These are phyloP conservation scores for Netelia virgata DNA, from an alignment of 2,888 invertebrate genomes.

Conservation along the genomic window DNA sequence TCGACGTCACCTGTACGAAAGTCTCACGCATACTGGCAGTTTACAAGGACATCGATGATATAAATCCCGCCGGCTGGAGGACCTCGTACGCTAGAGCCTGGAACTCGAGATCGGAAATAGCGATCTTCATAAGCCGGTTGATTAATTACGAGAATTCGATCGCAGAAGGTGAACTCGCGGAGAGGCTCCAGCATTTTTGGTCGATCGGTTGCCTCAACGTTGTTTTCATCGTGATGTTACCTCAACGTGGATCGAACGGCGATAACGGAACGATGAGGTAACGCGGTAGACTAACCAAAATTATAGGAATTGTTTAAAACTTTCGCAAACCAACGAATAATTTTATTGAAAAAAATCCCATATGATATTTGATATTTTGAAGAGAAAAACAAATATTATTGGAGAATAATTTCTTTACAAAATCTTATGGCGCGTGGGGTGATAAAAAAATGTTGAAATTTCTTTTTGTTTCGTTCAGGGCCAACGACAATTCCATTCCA, in stretches of 20 bases:
- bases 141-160: not conserved
- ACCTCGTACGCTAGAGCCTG: constrained; percentile 42
- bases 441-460: not conserved
- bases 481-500: not conserved
- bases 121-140: constrained; percentile 14
- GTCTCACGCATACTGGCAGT: constrained; percentile 31
- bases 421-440: too few relatives aligned
- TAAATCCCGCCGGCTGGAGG: constrained; percentile 42
- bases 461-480: not conserved
- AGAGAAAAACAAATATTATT: too few relatives aligned
- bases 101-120: constrained; percentile 57
- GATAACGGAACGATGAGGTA: not conserved
- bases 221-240: constrained; percentile 25
- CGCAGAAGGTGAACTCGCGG: not conserved
- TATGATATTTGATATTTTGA: too few relatives aligned
- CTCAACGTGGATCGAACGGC: not conserved
- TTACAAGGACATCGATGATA: constrained; percentile 39
- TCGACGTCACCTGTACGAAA: constrained; percentile 16
- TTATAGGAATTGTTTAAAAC: not conserved
- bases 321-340: not conserved
- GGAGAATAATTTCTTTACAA: too few relatives aligned
- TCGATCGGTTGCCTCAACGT: constrained; percentile 58
- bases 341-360: too few relatives aligned
- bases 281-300: not conserved
- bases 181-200: constrained; percentile 56